Base-by-base conservation (phyloP, 2,888 invertebrate species). In the Altica lythri region DNA sequence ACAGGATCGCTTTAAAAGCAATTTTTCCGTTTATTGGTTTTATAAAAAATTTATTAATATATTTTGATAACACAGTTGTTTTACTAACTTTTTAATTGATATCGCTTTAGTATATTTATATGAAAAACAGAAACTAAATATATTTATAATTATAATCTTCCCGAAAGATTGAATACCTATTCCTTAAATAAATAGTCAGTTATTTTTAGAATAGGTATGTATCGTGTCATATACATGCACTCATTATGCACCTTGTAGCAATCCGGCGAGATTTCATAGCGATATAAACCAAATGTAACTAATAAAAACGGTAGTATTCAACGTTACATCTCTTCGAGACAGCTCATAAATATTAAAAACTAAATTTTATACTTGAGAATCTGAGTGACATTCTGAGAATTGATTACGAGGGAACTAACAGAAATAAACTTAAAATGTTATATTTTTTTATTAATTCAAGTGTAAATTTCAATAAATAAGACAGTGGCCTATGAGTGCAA, bases 311-410 rank as follows among this genome's bases (percentile, higher is more conserved):
- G 55, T 59, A 63, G 62, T 58, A 62, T 66, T 61, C 54, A 46
- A 56, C 57, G 64, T 60, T 62, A 62, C 47, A 38, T 54, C 48
- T 44, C 19, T 42, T 63, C 64, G 61, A 65, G 59, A 53, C 56
- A 52, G 61, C 57, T 61, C 68, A 67, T 69, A 68, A 70, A 69
- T 70, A 70, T 70, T 68, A 70, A 70, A 70, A 69, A 70, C 16
- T 10, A 44, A 9, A 10, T 18, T 16, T 5, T n/a, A 17, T 44
- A 44, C 44, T 14, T 18, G 44, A 29, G 30, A 9, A 29, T 29
- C 29, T 29, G n/a, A 29, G 10, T 2, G 5, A 4, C 29, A n/a
- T 29, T 29, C n/a, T n/a, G n/a, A n/a, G n/a, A n/a, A n/a, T n/a
- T n/a, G n/a, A n/a, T n/a, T n/a, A n/a, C n/a, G n/a, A n/a, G n/a